Evolutionary conservation across 2,113 vertebrate species (phyloP).

Genomic region (Chaenocephalus aceratus): DNA sequence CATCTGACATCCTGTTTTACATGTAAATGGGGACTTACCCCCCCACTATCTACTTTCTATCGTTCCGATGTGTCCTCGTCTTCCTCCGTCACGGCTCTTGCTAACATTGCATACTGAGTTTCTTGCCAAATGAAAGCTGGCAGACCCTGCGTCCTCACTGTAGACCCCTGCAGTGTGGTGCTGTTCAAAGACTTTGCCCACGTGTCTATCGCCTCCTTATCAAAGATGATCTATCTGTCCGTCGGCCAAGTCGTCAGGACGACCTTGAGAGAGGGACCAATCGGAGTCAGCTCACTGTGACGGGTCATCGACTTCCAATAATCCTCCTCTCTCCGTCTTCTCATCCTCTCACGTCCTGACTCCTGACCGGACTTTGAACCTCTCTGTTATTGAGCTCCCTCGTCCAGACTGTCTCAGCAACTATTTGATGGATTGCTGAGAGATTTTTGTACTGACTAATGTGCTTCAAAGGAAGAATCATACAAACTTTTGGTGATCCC

Average conservation of each 20-base stretch:
- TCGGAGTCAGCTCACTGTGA: slow-evolving; percentile 40
- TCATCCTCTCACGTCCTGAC: slow-evolving; percentile 1
- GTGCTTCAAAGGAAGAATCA: background rate
- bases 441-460: background rate
- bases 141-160: background rate
- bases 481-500: background rate
- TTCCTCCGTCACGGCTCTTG: slow-evolving; percentile 33
- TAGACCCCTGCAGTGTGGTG: background rate
- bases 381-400: background rate
- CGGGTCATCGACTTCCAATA: slow-evolving; percentile 63
- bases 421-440: background rate
- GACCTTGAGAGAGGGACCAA: slow-evolving; percentile 58
- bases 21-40: slow-evolving; percentile 26
- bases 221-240: slow-evolving; percentile 33
- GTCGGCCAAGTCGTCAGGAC: slow-evolving; percentile 31
- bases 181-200: slow-evolving; percentile 24
- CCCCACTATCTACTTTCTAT: background rate
- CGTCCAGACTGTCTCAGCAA: background rate
- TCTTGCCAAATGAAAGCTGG: slow-evolving; percentile 36
- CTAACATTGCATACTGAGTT: background rate
- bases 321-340: slow-evolving; percentile 35
- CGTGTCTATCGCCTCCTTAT: slow-evolving; percentile 23
- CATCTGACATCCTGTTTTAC: slow-evolving; percentile 26
- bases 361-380: slow-evolving; percentile 39
- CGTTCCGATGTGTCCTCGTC: background rate